Conservation (phyloP, 1,140 invertebrate genomes). For the Meloidogyne exigua region DNA sequence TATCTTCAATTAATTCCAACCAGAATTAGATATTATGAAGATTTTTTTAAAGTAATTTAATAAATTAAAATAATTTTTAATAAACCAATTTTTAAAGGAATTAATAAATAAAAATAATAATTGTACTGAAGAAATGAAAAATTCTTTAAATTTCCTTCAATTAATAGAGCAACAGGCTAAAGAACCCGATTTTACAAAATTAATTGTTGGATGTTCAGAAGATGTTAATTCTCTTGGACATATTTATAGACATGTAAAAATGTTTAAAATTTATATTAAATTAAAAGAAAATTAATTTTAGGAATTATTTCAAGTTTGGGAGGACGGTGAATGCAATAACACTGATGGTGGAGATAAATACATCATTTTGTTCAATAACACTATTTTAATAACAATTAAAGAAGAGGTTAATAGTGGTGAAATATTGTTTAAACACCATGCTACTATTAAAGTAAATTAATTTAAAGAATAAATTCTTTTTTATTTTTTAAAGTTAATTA, state of each 20-base stretch:
- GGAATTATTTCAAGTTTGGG: slow-evolving; percentile 1
- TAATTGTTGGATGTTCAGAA: not conserved
- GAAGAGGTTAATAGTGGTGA: not conserved
- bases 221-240: not conserved
- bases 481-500: not conserved
- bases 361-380: not conserved
- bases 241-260: not conserved
- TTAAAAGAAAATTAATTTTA: not conserved
- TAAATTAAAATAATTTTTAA: not conserved
- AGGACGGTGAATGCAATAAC: not conserved
- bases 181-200: not conserved
- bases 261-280: not conserved
- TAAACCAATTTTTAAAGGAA: not conserved
- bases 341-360: not conserved
- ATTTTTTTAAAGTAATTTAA: not conserved
- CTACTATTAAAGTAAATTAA: not conserved
- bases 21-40: not conserved
- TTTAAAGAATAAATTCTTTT: not conserved
- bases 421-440: not conserved
- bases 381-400: not conserved
- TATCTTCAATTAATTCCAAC: not conserved
- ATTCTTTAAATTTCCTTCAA: not conserved
- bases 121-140: not conserved
- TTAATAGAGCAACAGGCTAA: not conserved
- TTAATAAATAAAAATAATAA: not conserved